phyloP scores from a whole-genome alignment of 2,113 vertebrate genomes.

The Noctilio leporinus region DNA sequence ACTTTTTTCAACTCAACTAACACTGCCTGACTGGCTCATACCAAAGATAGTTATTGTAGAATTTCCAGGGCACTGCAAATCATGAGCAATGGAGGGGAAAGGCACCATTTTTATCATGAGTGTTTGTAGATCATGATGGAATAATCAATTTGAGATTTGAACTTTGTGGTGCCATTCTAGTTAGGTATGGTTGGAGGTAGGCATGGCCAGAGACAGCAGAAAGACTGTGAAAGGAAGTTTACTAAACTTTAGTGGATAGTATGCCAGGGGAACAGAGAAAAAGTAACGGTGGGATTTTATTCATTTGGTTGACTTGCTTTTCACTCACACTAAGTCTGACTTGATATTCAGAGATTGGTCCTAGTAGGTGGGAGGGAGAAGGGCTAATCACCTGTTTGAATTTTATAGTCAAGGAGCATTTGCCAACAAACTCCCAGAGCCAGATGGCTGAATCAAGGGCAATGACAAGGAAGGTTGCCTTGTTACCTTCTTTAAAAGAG shows the following conservation, averaged over 20 bases:
- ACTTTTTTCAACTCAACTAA: neutral
- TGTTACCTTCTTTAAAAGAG: conserved; percentile 28
- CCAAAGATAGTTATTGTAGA: neutral
- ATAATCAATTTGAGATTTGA: neutral
- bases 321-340: neutral
- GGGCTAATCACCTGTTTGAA: conserved; percentile 14
- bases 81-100: neutral
- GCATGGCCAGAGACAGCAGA: neutral
- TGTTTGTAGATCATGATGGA: neutral
- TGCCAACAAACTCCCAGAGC: conserved; percentile 10
- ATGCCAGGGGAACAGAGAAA: neutral
- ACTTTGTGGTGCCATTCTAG: neutral
- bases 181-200: neutral
- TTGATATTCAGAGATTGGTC: neutral
- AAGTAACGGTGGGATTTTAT: neutral
- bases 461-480: neutral
- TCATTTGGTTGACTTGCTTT: neutral
- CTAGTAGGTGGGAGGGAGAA: neutral
- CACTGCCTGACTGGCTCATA: conserved; percentile 62
- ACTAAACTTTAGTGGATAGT: neutral
- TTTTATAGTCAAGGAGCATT: conserved; percentile 27
- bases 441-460: conserved; percentile 44
- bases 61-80: neutral
- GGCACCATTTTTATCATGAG: accelerated
- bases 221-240: neutral